These are phyloP conservation scores for Dastarcus helophoroides DNA, from an alignment of 2,888 invertebrate genomes.

Conservation along the genomic window DNA sequence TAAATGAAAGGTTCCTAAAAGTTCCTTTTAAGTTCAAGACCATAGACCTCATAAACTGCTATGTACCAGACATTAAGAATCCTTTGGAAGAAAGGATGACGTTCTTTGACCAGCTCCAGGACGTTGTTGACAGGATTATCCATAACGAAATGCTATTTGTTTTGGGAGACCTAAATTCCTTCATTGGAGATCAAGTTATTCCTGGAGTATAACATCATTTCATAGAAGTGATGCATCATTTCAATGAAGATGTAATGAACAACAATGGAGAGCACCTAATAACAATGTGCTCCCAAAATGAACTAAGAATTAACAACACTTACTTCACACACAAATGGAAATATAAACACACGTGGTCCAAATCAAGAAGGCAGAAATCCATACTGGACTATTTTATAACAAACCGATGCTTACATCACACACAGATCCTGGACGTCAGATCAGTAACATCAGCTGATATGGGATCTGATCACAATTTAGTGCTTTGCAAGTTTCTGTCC, in stretches of 20 bases:
- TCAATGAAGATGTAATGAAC: conserved; percentile 10
- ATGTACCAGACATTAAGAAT: conserved; percentile 5
- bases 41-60: conserved; percentile 1
- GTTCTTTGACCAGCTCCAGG: conserved; percentile 3
- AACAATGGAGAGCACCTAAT: conserved; percentile 11
- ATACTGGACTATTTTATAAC: conserved; percentile 13
- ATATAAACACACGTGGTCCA: conserved; percentile 13
- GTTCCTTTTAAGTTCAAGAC: background rate
- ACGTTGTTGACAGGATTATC: conserved; percentile 1
- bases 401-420: conserved; percentile 9
- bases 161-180: too few species aligned
- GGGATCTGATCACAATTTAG: conserved; percentile 11
- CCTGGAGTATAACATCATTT: conserved; percentile 8
- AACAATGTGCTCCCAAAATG: conserved; percentile 11
- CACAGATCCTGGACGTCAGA: conserved; percentile 11
- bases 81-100: conserved; percentile 1
- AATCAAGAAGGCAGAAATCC: conserved; percentile 10
- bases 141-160: conserved; percentile 1
- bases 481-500: conserved; percentile 6
- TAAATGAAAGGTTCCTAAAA: conserved; percentile 3
- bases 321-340: conserved; percentile 11
- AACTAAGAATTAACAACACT: conserved; percentile 14
- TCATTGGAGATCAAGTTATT: too few species aligned
- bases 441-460: conserved; percentile 10
- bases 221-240: conserved; percentile 10